Evolutionary conservation across 2,113 vertebrate genomes (phyloP).

Genomic region (Strigops habroptila): DNA sequence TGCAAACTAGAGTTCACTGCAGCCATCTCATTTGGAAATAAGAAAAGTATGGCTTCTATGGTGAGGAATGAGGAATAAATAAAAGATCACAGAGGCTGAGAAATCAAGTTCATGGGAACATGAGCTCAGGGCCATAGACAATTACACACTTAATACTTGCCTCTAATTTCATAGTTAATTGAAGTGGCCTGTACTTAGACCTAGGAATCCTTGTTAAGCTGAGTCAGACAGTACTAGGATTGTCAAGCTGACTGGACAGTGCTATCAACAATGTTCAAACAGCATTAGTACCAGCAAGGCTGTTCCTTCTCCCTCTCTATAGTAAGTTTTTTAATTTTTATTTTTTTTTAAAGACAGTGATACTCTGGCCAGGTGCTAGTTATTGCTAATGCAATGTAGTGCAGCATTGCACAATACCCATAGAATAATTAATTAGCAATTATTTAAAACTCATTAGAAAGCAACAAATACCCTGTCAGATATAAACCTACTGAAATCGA

Average conservation of each 20-base stretch:
- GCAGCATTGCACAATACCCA: not conserved
- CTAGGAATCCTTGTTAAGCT: not conserved
- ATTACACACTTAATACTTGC: not conserved
- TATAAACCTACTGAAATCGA: not conserved
- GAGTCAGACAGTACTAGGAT: not conserved
- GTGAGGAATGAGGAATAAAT: not conserved
- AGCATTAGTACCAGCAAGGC: not conserved
- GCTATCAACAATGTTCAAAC: not conserved
- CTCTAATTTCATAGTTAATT: constrained; percentile 5
- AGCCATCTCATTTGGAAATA: not conserved
- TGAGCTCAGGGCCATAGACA: not conserved
- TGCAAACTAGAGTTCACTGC: not conserved
- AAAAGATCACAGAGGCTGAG: not conserved
- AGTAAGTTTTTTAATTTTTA: not conserved
- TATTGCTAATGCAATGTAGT: not conserved
- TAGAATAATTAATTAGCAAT: not conserved
- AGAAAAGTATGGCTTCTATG: not conserved
- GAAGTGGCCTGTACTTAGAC: not conserved
- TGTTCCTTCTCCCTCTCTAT: not conserved
- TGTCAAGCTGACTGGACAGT: not conserved
- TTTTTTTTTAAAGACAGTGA: not conserved
- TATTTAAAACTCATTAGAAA: not conserved
- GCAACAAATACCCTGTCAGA: not conserved
- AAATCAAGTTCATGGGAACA: constrained; percentile 18
- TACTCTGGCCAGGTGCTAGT: not conserved